A percentile compares a stretch with the other conserved stretches of the same genome.
Conservation (phyloP, 2,888 invertebrate genomes). For the Lycophotia porphyrea region DNA sequence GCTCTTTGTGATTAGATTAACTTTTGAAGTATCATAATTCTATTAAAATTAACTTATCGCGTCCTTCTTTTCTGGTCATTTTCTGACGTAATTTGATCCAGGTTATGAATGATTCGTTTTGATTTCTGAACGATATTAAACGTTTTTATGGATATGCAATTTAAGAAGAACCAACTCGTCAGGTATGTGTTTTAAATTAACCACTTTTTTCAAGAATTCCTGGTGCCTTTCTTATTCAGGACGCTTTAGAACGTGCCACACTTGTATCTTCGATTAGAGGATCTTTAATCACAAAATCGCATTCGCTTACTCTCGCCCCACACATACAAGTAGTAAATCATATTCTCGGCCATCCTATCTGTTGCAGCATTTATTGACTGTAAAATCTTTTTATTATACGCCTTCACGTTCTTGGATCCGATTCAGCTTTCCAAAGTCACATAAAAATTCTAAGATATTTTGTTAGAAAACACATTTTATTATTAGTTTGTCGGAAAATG, state of each 20-base stretch:
- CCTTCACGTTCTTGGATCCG: conserved; percentile 57
- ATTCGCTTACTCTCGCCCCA: conserved; percentile 26
- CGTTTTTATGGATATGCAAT: neutral
- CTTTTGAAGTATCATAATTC: neutral
- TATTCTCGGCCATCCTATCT: conserved; percentile 70
- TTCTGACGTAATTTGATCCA: neutral
- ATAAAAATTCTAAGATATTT: conserved; percentile 63
- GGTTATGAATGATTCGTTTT: neutral
- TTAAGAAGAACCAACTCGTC: neutral
- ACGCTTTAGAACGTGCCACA: neutral
- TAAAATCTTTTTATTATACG: conserved; percentile 72
- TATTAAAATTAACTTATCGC: neutral
- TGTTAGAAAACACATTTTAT: conserved; percentile 48
- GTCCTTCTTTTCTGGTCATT: neutral
- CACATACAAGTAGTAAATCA: conserved; percentile 66
- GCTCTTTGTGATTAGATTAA: neutral
- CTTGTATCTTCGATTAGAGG: neutral
- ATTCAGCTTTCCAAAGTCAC: conserved; percentile 59
- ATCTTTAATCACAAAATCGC: conserved; percentile 5
- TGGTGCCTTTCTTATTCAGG: neutral
- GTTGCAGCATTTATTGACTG: conserved; percentile 74
- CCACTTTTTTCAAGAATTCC: neutral
- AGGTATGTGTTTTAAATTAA: neutral
- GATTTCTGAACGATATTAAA: neutral
- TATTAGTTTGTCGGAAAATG: conserved; percentile 28